Conservation (phyloP, 2,797 vertebrate genomes). For the Yasuhikotakia modesta region DNA sequence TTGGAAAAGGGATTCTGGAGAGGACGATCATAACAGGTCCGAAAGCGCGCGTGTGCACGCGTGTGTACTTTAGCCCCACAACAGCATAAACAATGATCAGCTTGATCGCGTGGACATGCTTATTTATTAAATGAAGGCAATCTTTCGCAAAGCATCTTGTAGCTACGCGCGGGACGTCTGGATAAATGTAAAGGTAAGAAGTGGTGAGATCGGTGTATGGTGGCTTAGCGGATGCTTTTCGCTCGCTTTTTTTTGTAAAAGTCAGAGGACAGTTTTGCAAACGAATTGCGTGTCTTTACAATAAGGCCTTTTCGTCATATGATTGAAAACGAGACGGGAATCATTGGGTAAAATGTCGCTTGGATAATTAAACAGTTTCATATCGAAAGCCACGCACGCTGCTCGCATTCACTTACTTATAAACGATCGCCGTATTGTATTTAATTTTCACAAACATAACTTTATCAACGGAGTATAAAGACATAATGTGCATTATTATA, state of each 20-base stretch:
- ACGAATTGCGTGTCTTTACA: constrained; percentile 74
- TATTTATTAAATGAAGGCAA: constrained; percentile 93
- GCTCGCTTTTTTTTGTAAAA: constrained; percentile 66
- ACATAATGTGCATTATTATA: background rate
- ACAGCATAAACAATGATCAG: constrained; percentile 89
- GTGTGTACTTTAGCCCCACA: constrained; percentile 77
- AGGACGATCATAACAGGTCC: constrained; percentile 87
- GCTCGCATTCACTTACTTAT: constrained; percentile 76
- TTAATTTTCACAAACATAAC: background rate
- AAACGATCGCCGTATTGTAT: constrained; percentile 35
- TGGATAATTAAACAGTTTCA: constrained; percentile 73
- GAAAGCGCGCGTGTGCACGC: constrained; percentile 72
- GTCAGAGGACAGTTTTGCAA: constrained; percentile 81
- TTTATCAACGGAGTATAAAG: constrained; percentile 16
- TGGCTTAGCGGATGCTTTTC: constrained; percentile 49
- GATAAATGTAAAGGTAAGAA: constrained; percentile 88
- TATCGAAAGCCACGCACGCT: constrained; percentile 80
- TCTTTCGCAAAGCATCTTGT: constrained; percentile 86
- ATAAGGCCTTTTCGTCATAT: constrained; percentile 77
- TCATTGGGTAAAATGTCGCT: constrained; percentile 88
- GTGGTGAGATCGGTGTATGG: constrained; percentile 75
- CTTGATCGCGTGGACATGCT: constrained; percentile 95
- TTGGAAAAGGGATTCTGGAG: constrained; percentile 79
- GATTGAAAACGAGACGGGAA: constrained; percentile 87
- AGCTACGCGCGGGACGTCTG: constrained; percentile 82